These are phyloP conservation scores for Ridgeia piscesae DNA, from an alignment of 1,140 invertebrate species.

Conservation along the genomic window DNA sequence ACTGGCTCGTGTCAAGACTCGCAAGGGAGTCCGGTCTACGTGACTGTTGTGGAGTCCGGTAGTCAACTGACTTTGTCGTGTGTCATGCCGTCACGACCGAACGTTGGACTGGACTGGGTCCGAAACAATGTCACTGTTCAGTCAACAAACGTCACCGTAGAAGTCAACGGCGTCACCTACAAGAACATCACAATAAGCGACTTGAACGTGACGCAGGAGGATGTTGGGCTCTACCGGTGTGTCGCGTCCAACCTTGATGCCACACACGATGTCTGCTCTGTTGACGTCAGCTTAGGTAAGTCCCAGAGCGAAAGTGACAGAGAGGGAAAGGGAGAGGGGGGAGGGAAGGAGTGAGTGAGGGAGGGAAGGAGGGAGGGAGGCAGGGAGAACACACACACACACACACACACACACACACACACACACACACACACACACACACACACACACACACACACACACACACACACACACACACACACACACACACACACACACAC, in stretches of 20 bases:
- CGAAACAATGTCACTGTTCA: neutral
- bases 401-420: too few species aligned
- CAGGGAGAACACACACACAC: too few species aligned
- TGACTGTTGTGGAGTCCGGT: neutral
- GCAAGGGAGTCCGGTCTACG: neutral
- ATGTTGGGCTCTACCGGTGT: neutral
- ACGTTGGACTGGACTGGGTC: neutral
- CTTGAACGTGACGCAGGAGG: neutral
- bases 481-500: too few species aligned
- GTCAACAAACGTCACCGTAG: neutral
- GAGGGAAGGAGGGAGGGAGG: too few species aligned
- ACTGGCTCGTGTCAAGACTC: neutral
- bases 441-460: too few species aligned
- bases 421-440: too few species aligned
- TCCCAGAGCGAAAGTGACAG: neutral
- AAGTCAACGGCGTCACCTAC: neutral
- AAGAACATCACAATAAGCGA: neutral
- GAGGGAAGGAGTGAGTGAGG: neutral
- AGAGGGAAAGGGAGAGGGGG: too few species aligned
- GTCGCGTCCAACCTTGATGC: neutral
- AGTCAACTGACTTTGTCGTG: neutral
- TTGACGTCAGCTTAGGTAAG: neutral
- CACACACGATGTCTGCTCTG: neutral
- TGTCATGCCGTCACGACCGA: neutral
- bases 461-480: too few species aligned